Conservation (phyloP, 2,888 invertebrate species). For the Pardosa pseudoannulata region DNA sequence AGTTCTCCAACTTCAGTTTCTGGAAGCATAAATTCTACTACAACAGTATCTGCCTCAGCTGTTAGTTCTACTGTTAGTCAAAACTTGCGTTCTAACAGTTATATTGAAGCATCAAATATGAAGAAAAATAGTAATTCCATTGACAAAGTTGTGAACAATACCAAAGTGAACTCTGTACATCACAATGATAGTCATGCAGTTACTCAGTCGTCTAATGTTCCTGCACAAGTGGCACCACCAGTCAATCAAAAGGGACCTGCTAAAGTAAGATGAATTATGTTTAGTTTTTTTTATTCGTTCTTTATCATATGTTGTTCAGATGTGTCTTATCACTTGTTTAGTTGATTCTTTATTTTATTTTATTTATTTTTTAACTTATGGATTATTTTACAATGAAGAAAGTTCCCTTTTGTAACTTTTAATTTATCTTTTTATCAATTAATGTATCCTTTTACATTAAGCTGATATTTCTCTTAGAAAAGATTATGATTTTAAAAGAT, state of each 20-base stretch:
- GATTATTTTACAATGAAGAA: too few species aligned
- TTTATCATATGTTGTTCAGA: too few species aligned
- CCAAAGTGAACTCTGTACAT: constrained; percentile 57
- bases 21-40: constrained; percentile 55
- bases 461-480: too few species aligned
- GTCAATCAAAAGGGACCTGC: constrained; percentile 35
- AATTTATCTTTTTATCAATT: too few species aligned
- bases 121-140: constrained; percentile 44
- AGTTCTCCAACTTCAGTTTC: constrained; percentile 48
- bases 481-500: too few species aligned
- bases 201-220: constrained; percentile 40
- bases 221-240: constrained; percentile 23
- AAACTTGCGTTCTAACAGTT: constrained; percentile 65
- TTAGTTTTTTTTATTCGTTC: too few species aligned
- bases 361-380: too few species aligned
- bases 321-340: too few species aligned
- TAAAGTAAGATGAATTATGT: too few species aligned
- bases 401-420: too few species aligned
- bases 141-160: constrained; percentile 40
- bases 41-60: constrained; percentile 58
- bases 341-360: too few species aligned
- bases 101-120: constrained; percentile 31
- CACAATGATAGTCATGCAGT: constrained; percentile 45
- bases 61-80: constrained; percentile 64
- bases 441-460: too few species aligned